Base-by-base conservation (phyloP, 2,797 vertebrate genomes). In the Ibycter americanus region DNA sequence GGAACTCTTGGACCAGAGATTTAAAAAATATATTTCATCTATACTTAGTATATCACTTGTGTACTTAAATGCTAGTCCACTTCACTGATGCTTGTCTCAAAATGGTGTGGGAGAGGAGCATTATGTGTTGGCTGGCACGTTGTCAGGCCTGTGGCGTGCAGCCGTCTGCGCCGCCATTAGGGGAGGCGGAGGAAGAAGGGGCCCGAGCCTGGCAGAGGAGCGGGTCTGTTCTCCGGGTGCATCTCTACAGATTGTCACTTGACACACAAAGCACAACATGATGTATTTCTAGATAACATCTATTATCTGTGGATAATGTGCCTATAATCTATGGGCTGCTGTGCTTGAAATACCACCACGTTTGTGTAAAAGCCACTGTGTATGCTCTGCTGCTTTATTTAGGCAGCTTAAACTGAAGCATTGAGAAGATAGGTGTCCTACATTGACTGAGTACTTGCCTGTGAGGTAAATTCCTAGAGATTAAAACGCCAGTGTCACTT, bases 371-470 rank as follows among this genome's bases (percentile, higher is more conserved):
- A 95, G 70, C 74, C 56, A 20, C 51, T 56, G 5, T 19, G 5
- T 19, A 46, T 40, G 70, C 78, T 87, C 44, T 59, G 89, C 81
- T 74, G 93, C 94, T 96, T 92, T 91, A 88, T 83, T 92, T 93
- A 92, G 83, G 40, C 74, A 66, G 90, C 93, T 93, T 96, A 89
- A 73, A 84, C 34, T 17, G 44, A 56, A 51, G 55, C 74, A 46
- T 52, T 89, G 94, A 79, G 77, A 88, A 84, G 77, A 87, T 18
- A n/a, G 78, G 21, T 85, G 94, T 83, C 93, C 93, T 95, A 55
- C 63, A 65, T 55, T 87, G 80, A n/a, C 58, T 84, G 27, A 4
- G 12, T 14, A 23, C 46, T 31, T 73, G 83, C 82, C 71, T 84
- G 5, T 93, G 94, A 93, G 86, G n/a, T 87, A 86, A 96, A 18